Evolutionary conservation across 1,140 invertebrate genomes (phyloP).

Genomic region (Zaprionus camerounensis): DNA sequence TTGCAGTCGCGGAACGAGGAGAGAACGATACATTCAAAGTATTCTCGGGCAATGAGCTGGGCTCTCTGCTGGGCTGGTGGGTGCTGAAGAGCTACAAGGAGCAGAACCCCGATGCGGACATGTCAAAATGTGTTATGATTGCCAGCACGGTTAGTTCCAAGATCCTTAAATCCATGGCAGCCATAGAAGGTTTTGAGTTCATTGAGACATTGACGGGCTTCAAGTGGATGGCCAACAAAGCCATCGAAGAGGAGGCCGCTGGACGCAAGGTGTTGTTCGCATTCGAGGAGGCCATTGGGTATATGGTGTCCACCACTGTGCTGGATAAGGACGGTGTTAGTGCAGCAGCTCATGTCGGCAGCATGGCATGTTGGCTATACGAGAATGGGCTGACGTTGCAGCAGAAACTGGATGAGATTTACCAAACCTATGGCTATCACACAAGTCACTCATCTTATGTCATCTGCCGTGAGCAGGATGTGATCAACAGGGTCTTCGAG

Average conservation of each 20-base stretch:
- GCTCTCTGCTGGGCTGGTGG: constrained; percentile 98
- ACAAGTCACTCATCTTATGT: constrained; percentile 94
- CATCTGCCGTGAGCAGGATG: constrained; percentile 91
- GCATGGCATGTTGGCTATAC: constrained; percentile 91
- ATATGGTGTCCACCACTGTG: constrained; percentile 95
- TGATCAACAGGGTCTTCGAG: constrained; percentile 92
- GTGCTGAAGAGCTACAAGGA: constrained; percentile 87
- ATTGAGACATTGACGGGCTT: constrained; percentile 99
- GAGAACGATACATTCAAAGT: constrained; percentile 91
- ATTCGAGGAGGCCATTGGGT: constrained; percentile 98
- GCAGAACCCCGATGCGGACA: constrained; percentile 84
- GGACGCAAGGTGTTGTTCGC: constrained; percentile 94
- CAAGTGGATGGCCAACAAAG: constrained; percentile 99
- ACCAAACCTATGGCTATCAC: constrained; percentile 94
- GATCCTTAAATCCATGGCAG: constrained; percentile 94
- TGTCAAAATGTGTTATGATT: constrained; percentile 90
- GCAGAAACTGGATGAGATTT: constrained; percentile 93
- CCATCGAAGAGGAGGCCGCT: constrained; percentile 89
- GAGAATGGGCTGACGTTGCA: constrained; percentile 87
- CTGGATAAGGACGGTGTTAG: constrained; percentile 98
- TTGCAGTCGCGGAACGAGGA: constrained; percentile 95
- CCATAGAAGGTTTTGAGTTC: constrained; percentile 93
- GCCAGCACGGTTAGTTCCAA: constrained; percentile 99
- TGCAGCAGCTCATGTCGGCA: constrained; percentile 91
- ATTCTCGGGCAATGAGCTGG: constrained; percentile 98